Evolutionary conservation across 2,113 vertebrate species (phyloP).

Genomic region (Garra rufa): DNA sequence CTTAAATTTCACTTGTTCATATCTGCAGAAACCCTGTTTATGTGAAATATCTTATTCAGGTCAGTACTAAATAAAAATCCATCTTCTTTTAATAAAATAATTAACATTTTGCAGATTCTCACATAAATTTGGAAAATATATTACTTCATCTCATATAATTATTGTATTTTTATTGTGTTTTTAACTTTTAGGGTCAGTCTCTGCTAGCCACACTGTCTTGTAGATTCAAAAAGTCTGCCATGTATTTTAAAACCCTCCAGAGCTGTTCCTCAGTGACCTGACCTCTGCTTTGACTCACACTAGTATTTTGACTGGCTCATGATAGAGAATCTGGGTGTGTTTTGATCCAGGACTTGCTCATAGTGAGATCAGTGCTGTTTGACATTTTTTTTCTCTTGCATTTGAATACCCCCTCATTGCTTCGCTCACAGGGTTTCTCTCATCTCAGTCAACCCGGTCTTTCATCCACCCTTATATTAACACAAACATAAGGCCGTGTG

Average conservation of each 20-base stretch:
- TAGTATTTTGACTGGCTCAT: background rate
- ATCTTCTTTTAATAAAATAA: too few relatives aligned
- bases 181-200: too few relatives aligned
- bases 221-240: background rate
- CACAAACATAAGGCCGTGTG: conserved; percentile 2
- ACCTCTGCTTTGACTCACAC: conserved; percentile 64
- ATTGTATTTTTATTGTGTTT: conserved; percentile 1
- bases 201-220: background rate
- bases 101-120: too few relatives aligned
- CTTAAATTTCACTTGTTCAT: too few relatives aligned
- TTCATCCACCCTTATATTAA: conserved; percentile 32
- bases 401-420: conserved; percentile 55
- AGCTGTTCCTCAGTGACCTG: conserved; percentile 31
- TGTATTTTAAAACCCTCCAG: conserved; percentile 7
- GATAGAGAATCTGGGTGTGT: conserved; percentile 3
- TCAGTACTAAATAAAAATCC: too few relatives aligned
- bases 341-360: conserved; percentile 9
- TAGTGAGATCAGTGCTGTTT: conserved; percentile 8
- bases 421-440: conserved; percentile 33
- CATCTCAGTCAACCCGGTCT: conserved; percentile 29
- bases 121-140: background rate
- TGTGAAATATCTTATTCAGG: too few relatives aligned
- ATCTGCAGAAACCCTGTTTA: too few relatives aligned
- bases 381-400: conserved; percentile 6
- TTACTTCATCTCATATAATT: background rate